phyloP scores from a whole-genome alignment of 2,113 vertebrate species.

The Antechinus stuartii region DNA sequence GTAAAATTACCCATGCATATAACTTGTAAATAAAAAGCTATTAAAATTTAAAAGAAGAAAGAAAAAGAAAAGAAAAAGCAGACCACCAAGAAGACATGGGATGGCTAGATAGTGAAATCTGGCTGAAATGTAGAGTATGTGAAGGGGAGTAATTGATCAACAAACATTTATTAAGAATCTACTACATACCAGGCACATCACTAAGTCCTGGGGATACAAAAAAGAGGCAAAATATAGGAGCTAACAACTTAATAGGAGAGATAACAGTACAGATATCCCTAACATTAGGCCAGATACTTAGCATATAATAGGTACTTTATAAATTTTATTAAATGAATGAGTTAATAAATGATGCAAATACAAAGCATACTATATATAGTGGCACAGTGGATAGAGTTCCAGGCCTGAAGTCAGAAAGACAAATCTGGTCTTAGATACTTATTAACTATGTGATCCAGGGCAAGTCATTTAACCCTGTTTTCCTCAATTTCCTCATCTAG shows the following conservation, averaged over 20 bases:
- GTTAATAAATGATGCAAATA: not conserved
- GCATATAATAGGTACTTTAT: not conserved
- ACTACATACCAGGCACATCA: fast-evolving
- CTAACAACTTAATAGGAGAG: not conserved
- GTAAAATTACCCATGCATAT: too few relatives aligned
- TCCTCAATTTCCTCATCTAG: not conserved
- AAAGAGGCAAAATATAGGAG: not conserved
- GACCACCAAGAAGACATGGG: not conserved
- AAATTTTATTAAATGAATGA: not conserved
- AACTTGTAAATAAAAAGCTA: too few relatives aligned
- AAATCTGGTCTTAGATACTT: not conserved
- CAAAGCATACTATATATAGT: not conserved
- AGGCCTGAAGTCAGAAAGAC: not conserved
- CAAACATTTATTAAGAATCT: not conserved
- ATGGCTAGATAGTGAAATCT: not conserved
- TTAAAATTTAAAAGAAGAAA: too few relatives aligned
- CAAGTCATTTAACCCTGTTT: not conserved
- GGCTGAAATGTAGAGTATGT: not conserved
- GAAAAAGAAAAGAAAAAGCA: not conserved
- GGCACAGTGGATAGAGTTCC: not conserved
- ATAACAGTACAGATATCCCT: not conserved
- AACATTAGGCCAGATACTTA: not conserved
- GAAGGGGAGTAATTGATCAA: not conserved
- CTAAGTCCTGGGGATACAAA: not conserved
- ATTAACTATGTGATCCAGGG: not conserved